Conservation (phyloP, 2,888 invertebrate genomes). For the Drosophila nigritarsus region DNA sequence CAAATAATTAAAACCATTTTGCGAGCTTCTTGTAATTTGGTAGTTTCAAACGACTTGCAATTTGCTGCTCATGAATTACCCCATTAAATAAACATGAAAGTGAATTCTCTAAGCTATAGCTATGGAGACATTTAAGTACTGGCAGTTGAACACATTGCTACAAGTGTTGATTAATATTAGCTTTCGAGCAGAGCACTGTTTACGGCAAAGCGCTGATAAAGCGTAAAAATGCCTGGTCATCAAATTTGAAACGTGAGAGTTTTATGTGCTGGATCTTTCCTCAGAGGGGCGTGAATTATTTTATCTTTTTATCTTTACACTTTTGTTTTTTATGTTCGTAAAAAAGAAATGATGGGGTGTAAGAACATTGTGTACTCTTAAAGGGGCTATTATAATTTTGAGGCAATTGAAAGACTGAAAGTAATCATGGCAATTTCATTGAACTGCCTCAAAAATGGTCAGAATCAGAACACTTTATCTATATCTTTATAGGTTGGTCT, state of each 20-base stretch:
- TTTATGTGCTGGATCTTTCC: conserved; percentile 29
- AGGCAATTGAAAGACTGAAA: neutral
- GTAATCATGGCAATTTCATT: neutral
- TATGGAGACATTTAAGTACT: conserved; percentile 3
- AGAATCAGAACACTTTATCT: neutral
- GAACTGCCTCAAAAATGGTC: neutral
- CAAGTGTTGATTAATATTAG: conserved; percentile 31
- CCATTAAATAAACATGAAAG: conserved; percentile 21
- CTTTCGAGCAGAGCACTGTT: conserved; percentile 24
- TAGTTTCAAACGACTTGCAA: conserved; percentile 22
- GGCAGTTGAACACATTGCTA: neutral
- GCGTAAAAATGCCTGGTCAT: conserved; percentile 50
- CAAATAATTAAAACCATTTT: conserved; percentile 27
- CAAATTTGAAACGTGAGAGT: conserved; percentile 63
- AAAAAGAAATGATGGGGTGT: too few species aligned
- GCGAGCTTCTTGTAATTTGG: neutral
- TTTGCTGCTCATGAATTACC: conserved; percentile 27
- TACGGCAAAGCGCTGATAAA: conserved; percentile 56
- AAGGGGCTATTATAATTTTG: neutral
- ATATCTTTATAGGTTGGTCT: neutral
- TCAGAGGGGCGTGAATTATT: conserved; percentile 20
- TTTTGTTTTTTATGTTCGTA: conserved; percentile 11
- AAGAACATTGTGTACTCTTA: conserved; percentile 31
- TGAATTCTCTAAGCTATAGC: conserved; percentile 10
- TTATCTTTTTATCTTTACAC: neutral